Evolutionary conservation across 2,113 vertebrate genomes (phyloP).

Genomic region (Psittacara wagleri): DNA sequence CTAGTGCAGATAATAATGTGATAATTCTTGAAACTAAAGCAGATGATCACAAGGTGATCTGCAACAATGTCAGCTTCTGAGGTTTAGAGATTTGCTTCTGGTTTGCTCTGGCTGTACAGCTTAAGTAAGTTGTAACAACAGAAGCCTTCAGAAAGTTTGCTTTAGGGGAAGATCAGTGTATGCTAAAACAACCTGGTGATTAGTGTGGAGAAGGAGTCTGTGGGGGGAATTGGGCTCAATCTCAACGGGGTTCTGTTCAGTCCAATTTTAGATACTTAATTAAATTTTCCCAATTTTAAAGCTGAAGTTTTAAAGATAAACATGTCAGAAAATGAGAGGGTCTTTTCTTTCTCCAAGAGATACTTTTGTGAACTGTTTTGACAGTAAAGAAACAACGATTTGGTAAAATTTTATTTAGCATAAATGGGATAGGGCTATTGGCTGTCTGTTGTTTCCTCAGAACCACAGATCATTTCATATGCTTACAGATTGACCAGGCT

Average conservation of each 20-base stretch:
- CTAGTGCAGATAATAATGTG: background rate
- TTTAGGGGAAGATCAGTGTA: background rate
- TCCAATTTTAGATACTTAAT: conserved; percentile 34
- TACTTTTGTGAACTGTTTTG: background rate
- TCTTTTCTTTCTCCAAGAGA: background rate
- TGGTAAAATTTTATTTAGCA: background rate
- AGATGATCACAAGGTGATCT: background rate
- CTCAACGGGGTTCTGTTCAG: background rate
- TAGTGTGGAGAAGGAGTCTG: background rate
- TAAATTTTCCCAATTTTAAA: background rate
- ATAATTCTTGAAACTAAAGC: background rate
- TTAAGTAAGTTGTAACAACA: background rate
- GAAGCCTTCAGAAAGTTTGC: background rate
- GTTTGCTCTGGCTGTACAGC: background rate
- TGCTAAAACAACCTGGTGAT: background rate
- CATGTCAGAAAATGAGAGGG: background rate
- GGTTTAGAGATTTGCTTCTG: background rate
- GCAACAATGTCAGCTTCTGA: background rate
- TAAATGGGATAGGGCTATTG: background rate
- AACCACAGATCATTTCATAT: background rate
- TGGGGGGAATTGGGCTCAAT: background rate
- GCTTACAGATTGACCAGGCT: background rate
- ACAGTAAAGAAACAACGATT: background rate
- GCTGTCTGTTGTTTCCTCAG: background rate
- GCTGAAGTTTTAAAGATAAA: conserved; percentile 11